Evolutionary conservation across 2,888 invertebrate genomes (phyloP).

Genomic region (Eupithecia abbreviata): DNA sequence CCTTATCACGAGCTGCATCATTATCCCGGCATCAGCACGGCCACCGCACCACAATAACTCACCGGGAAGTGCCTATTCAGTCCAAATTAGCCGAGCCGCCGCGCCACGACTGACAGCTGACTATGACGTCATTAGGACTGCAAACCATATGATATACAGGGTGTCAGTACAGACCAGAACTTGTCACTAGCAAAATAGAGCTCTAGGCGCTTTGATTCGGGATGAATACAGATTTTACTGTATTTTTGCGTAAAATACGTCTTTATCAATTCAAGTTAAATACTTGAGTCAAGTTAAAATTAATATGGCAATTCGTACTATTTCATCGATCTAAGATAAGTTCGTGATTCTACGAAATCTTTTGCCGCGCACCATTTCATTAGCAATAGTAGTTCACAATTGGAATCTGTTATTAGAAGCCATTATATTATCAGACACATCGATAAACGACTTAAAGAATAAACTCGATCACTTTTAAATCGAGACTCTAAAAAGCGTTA

Average conservation of each 20-base stretch:
- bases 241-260: neutral
- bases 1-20: neutral
- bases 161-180: neutral
- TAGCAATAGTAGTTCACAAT: neutral
- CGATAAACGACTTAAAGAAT: neutral
- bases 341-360: neutral
- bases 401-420: neutral
- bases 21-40: conserved; percentile 1
- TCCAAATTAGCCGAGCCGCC: conserved; percentile 6
- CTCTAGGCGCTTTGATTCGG: neutral
- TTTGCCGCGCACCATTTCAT: neutral
- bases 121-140: conserved; percentile 13
- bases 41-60: conserved; percentile 12
- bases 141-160: neutral
- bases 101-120: conserved; percentile 10
- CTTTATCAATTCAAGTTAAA: neutral
- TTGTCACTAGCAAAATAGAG: neutral
- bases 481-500: neutral
- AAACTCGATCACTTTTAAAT: neutral
- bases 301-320: neutral
- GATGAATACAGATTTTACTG: neutral
- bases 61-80: conserved; percentile 11
- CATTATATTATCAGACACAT: neutral
- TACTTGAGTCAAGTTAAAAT: neutral
- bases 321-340: neutral